Evolutionary conservation across 2,797 vertebrate species (phyloP).

Genomic region (Poecilia velifera): DNA sequence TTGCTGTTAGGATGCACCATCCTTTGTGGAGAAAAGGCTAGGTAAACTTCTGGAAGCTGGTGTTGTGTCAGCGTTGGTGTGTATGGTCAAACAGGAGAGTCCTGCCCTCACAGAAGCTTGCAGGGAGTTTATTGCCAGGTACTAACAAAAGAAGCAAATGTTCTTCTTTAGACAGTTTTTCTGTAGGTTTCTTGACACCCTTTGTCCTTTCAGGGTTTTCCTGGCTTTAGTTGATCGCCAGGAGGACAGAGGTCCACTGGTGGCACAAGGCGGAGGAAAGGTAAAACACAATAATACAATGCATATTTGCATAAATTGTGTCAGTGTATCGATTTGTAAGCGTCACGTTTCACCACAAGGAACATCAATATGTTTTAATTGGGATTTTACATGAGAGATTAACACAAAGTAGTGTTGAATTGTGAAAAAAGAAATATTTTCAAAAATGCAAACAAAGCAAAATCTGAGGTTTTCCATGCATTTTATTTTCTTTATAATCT

Average conservation of each 20-base stretch:
- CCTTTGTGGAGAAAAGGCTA: conserved; percentile 87
- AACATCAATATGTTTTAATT: neutral
- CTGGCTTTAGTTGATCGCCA: conserved; percentile 92
- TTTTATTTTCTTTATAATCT: neutral
- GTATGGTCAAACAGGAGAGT: conserved; percentile 95
- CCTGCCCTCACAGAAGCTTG: conserved; percentile 89
- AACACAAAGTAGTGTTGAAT: neutral
- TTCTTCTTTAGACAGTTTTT: neutral
- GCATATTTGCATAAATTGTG: too few species aligned
- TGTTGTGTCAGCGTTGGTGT: conserved; percentile 91
- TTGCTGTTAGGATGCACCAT: conserved; percentile 84
- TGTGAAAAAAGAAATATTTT: neutral
- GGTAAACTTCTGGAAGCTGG: conserved; percentile 89
- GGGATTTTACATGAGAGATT: neutral
- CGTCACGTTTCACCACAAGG: neutral
- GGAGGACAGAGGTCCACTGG: conserved; percentile 92
- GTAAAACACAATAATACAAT: conserved; percentile 70
- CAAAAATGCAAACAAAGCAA: neutral
- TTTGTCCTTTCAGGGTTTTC: conserved; percentile 85
- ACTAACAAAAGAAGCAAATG: neutral
- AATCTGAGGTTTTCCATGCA: neutral
- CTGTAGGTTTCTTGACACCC: conserved; percentile 11
- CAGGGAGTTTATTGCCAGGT: conserved; percentile 93
- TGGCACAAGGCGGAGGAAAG: conserved; percentile 97
- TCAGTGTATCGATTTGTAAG: too few species aligned